A percentile compares a stretch with the other conserved stretches of the same genome.
phyloP scores from a whole-genome alignment of 2,888 invertebrate species.

The Platycnemis pennipes region DNA sequence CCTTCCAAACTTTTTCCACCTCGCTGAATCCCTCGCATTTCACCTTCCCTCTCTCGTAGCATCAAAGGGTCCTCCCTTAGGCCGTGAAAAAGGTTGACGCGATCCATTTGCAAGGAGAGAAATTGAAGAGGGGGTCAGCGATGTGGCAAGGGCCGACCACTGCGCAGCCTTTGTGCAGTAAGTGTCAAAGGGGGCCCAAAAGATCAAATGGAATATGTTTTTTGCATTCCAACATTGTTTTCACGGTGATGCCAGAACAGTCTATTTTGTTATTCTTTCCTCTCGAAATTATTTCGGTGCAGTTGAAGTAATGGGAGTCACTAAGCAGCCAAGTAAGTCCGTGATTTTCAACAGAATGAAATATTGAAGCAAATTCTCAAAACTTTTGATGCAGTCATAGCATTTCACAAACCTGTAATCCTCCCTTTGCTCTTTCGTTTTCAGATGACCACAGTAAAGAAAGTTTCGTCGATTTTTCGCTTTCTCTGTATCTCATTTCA shows the following conservation, averaged over 20 bases:
- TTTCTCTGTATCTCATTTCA: too few species aligned
- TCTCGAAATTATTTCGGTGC: background rate
- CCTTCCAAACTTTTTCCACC: background rate
- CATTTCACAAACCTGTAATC: too few species aligned
- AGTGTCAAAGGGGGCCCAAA: background rate
- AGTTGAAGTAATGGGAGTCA: background rate
- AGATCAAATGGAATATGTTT: background rate
- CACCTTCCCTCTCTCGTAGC: background rate
- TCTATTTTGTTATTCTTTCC: background rate
- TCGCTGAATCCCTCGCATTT: background rate
- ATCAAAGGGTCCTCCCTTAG: background rate
- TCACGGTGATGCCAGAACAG: background rate
- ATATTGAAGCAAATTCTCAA: too few species aligned
- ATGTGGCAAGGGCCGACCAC: background rate
- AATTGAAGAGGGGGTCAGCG: background rate
- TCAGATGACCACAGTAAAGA: too few species aligned
- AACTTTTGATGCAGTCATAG: background rate
- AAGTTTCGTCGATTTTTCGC: too few species aligned
- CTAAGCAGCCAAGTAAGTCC: background rate
- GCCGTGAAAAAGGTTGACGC: background rate
- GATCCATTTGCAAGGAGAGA: background rate
- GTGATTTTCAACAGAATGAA: too few species aligned
- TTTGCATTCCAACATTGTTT: background rate
- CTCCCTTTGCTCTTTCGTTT: too few species aligned
- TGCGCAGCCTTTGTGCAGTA: background rate